phyloP scores from a whole-genome alignment of 2,797 vertebrate species.

The Pelobates cultripes region DNA sequence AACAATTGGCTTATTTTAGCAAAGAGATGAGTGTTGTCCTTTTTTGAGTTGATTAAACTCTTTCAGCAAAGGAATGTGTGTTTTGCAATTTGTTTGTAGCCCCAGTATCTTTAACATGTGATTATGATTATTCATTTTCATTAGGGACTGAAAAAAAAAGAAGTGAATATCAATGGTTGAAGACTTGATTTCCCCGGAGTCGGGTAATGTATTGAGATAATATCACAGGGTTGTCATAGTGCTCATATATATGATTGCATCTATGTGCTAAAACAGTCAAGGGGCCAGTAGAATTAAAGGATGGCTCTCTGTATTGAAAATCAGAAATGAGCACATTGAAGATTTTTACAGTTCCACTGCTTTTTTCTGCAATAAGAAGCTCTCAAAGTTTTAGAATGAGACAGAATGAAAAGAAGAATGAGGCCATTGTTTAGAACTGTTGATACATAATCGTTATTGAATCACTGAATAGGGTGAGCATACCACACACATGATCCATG shows the following conservation, averaged over 20 bases:
- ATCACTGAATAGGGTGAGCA: no score
- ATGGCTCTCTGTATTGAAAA: not conserved
- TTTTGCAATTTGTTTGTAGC: not conserved
- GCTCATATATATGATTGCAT: not conserved
- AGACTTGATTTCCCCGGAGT: constrained; percentile 6
- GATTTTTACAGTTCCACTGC: not conserved
- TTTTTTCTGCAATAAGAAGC: not conserved
- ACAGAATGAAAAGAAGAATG: not conserved
- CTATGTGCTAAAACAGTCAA: not conserved
- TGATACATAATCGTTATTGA: no score
- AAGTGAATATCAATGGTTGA: constrained; percentile 8
- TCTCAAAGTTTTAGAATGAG: not conserved
- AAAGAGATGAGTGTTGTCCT: no score
- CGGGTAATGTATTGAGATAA: constrained; percentile 9
- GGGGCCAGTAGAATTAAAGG: not conserved
- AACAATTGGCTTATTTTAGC: no score
- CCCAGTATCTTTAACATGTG: not conserved
- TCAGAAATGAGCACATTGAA: not conserved
- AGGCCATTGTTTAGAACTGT: no score
- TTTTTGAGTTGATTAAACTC: no score
- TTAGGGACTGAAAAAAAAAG: constrained; percentile 1
- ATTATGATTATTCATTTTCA: constrained; percentile 25
- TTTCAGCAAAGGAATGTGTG: no score
- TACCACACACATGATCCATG: no score
- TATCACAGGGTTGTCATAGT: constrained; percentile 14